Base-by-base conservation (phyloP, 2,797 vertebrate genomes). In the Semotilus atromaculatus region DNA sequence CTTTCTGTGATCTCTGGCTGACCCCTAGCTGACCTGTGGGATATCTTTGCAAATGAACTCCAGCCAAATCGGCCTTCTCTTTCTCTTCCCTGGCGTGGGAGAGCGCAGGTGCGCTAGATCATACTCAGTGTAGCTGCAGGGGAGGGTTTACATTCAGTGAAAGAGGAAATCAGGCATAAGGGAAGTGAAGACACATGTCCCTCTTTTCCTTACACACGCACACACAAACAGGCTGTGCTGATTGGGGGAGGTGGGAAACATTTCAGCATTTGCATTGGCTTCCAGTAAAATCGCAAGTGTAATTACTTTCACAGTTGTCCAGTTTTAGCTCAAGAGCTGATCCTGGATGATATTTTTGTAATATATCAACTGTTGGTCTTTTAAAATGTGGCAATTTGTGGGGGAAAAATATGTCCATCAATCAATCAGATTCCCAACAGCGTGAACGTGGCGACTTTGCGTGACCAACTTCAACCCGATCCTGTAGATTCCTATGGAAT, bases 81-180 rank as follows among this genome's bases (percentile, higher is more conserved):
- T 51, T 66, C 29, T 74, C 21, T 66, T 82, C 9, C 8, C 19
- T 38, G 31, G 62, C 9, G 9, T 14, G 36, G 45, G 53, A 43
- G 75, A 43, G 51, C 77, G 67, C 70, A 80, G 85, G 81, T 86
- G 81, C 40, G 10, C 3, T 62, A 43, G 36, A 66, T 79, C 68
- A 80, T 58, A 67, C 58, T 72, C 81, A 1, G 26, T 10, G 34
- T 51, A 43, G 29, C 53, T 79, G 51, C 67, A 64, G 66, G 83
- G 55, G 26, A 62, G 29, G 55, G 67, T 67, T 80, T 45, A 36
- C 16, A 68, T 62, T 45, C n/a, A 72, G 58, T 68, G 45, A 68
- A 83, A 86, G 67, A 43, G 70, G 68, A 83, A 83, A 80, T 86
- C 81, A 38, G 43, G 23, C 64, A 51, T 48, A 76, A 82, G 64